These are phyloP conservation scores for Xestia ashworthii DNA, from an alignment of 2,888 invertebrate genomes.

Conservation along the genomic window DNA sequence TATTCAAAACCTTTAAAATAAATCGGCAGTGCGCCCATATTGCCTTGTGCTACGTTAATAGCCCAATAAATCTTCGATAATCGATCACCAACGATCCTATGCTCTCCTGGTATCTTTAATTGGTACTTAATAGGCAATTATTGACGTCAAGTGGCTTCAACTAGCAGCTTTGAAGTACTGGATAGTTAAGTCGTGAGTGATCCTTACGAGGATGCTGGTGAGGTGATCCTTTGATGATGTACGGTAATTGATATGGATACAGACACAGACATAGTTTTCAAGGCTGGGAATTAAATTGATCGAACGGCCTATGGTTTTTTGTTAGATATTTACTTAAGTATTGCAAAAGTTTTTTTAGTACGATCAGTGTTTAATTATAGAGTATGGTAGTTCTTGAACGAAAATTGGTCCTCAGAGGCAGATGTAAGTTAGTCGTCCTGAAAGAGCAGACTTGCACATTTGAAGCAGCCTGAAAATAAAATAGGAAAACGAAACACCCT, in stretches of 20 bases:
- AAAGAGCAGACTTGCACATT: background rate
- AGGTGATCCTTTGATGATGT: background rate
- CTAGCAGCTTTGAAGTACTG: slow-evolving; percentile 35
- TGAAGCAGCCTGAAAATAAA: background rate
- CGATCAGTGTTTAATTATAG: background rate
- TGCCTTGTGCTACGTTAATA: slow-evolving; percentile 57
- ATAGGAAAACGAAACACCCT: background rate
- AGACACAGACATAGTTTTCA: too few species aligned
- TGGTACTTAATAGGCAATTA: slow-evolving; percentile 72
- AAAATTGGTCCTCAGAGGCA: background rate
- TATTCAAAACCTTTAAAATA: slow-evolving; percentile 39
- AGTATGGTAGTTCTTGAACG: background rate
- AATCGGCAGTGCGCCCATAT: slow-evolving; percentile 52
- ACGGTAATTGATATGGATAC: background rate
- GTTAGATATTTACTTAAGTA: background rate
- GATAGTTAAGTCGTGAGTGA: slow-evolving; percentile 49
- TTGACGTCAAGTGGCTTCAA: slow-evolving; percentile 56
- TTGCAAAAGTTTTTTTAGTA: background rate
- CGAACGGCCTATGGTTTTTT: background rate
- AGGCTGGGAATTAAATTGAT: background rate
- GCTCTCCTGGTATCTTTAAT: slow-evolving; percentile 73
- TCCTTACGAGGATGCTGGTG: slow-evolving; percentile 13
- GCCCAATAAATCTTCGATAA: slow-evolving; percentile 67
- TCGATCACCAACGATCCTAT: slow-evolving; percentile 68
- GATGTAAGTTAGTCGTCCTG: too few species aligned